Evolutionary conservation across 2,888 invertebrate species (phyloP).

Genomic region (Drosophila paracracens): DNA sequence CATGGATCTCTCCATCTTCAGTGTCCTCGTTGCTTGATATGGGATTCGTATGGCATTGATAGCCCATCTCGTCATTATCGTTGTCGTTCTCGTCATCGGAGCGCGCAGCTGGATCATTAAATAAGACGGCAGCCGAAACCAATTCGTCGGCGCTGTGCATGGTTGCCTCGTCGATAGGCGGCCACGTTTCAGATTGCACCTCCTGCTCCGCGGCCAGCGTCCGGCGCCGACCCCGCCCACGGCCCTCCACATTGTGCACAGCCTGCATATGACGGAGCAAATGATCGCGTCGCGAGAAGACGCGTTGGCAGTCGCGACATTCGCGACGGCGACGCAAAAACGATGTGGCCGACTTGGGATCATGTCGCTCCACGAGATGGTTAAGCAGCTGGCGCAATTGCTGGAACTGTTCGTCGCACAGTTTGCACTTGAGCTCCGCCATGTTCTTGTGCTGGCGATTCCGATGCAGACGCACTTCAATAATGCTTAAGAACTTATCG

Average conservation of each 20-base stretch:
- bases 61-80: slow-evolving; percentile 49
- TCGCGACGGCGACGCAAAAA: slow-evolving; percentile 52
- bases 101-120: slow-evolving; percentile 36
- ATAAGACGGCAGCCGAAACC: slow-evolving; percentile 57
- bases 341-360: slow-evolving; percentile 43
- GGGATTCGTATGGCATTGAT: slow-evolving; percentile 73
- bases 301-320: slow-evolving; percentile 85
- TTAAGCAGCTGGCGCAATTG: slow-evolving; percentile 85
- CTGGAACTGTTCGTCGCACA: slow-evolving; percentile 85
- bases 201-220: slow-evolving; percentile 16
- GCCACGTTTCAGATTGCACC: slow-evolving; percentile 27
- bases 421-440: slow-evolving; percentile 80
- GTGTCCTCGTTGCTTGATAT: slow-evolving; percentile 79
- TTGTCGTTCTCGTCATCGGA: slow-evolving; percentile 36
- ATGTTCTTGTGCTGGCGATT: slow-evolving; percentile 60
- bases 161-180: slow-evolving; percentile 40
- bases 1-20: slow-evolving; percentile 57
- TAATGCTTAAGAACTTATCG: slow-evolving; percentile 74
- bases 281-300: slow-evolving; percentile 85
- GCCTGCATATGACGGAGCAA: slow-evolving; percentile 85
- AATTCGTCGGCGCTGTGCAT: slow-evolving; percentile 63
- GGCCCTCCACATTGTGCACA: slow-evolving; percentile 79
- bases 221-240: slow-evolving; percentile 6
- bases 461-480: slow-evolving; percentile 77
- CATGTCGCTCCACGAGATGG: slow-evolving; percentile 80